phyloP scores from a whole-genome alignment of 2,113 vertebrate genomes.

The Chionis minor region DNA sequence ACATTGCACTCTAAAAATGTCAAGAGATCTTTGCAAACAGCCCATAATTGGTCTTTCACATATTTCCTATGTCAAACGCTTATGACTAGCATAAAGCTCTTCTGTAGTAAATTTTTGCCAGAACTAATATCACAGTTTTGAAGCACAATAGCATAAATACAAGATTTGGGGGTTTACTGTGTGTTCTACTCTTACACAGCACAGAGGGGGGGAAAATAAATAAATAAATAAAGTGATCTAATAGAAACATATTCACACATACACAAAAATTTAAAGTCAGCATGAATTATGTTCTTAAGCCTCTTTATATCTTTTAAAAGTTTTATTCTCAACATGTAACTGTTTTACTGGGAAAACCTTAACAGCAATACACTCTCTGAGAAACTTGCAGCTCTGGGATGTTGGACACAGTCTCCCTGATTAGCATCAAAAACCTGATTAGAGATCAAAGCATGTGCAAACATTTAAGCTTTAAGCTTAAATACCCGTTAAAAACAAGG shows the following conservation, averaged over 20 bases:
- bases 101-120: background rate
- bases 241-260: background rate
- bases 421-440: background rate
- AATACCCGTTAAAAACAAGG: background rate
- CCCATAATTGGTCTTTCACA: conserved; percentile 11
- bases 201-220: background rate
- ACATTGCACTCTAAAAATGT: conserved; percentile 17
- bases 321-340: background rate
- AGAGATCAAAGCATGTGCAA: background rate
- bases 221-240: background rate
- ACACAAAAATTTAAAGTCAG: background rate
- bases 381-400: background rate
- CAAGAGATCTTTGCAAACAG: conserved; percentile 38
- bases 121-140: background rate
- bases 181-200: background rate
- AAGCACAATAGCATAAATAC: background rate
- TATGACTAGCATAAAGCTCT: conserved; percentile 2
- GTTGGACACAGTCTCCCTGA: background rate
- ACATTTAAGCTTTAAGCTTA: background rate
- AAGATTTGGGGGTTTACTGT: fast-evolving
- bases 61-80: conserved; percentile 8
- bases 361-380: background rate
- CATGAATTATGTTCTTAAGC: conserved; percentile 1
- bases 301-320: background rate
- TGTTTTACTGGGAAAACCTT: background rate